These are phyloP conservation scores for Cetonia aurata DNA, from an alignment of 2,888 invertebrate species.

Conservation along the genomic window DNA sequence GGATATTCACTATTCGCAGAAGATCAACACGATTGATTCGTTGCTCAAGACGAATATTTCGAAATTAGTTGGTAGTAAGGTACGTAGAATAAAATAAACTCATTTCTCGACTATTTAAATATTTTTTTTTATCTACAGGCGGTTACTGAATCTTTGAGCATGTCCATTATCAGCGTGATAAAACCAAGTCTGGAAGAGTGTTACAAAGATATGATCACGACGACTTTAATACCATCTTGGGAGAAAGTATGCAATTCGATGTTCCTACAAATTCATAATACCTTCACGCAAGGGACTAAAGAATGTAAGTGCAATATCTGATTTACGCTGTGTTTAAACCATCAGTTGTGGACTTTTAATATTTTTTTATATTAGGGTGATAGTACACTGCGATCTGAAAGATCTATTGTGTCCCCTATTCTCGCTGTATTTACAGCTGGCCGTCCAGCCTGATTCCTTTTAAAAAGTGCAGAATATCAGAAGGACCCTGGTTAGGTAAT, in stretches of 20 bases:
- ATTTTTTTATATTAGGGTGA: too few relatives aligned
- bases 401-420: too few relatives aligned
- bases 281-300: conserved; percentile 88
- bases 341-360: too few relatives aligned
- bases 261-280: conserved; percentile 90
- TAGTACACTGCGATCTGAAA: too few relatives aligned
- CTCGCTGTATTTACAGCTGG: too few relatives aligned
- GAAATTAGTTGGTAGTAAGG: conserved; percentile 85
- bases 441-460: too few relatives aligned
- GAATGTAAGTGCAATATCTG: conserved; percentile 78
- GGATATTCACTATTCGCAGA: conserved; percentile 79
- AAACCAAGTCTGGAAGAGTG: conserved; percentile 81
- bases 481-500: too few relatives aligned
- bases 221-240: conserved; percentile 85
- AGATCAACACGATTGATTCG: conserved; percentile 79
- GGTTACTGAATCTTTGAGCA: conserved; percentile 81
- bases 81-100: conserved; percentile 59
- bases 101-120: background rate
- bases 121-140: conserved; percentile 72
- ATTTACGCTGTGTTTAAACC: too few relatives aligned
- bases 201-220: conserved; percentile 83
- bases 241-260: conserved; percentile 88
- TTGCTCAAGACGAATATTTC: conserved; percentile 84
- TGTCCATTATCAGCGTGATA: conserved; percentile 77
- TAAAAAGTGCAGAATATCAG: too few relatives aligned